These are phyloP conservation scores for Sweltsa coloradensis DNA, from an alignment of 1,140 invertebrate species.

Conservation along the genomic window DNA sequence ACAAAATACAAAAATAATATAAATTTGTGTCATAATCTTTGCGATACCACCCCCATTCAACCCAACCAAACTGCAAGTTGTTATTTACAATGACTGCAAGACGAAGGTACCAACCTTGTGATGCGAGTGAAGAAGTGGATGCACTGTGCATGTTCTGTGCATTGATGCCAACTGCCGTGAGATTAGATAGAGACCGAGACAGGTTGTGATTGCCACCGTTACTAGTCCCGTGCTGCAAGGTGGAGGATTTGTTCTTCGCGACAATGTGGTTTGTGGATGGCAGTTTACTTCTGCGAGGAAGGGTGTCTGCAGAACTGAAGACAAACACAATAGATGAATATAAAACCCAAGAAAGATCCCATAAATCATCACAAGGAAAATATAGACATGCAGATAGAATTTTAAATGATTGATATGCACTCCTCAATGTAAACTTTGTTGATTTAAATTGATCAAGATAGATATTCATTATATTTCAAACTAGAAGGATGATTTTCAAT, in stretches of 20 bases:
- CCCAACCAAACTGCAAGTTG: no score
- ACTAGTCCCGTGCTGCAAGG: not conserved
- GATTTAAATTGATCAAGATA: not conserved
- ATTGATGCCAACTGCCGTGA: slow-evolving; percentile 15
- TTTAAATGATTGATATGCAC: not conserved
- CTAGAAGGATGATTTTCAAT: not conserved
- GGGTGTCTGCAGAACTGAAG: slow-evolving; percentile 18
- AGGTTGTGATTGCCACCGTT: slow-evolving; percentile 9
- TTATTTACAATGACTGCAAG: no score
- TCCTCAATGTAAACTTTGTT: not conserved
- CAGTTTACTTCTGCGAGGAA: slow-evolving; percentile 21
- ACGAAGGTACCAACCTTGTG: not conserved
- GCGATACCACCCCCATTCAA: no score
- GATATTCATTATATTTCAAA: not conserved
- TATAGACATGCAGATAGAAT: no score
- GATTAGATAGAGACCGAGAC: slow-evolving; percentile 22
- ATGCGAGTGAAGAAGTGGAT: slow-evolving; percentile 3
- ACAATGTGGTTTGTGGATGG: slow-evolving; percentile 1
- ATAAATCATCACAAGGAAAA: not conserved
- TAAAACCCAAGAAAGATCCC: not conserved
- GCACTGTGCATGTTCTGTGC: not conserved
- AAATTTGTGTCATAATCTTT: not conserved
- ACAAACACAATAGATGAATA: not conserved
- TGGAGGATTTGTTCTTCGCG: no score
- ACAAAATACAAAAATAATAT: not conserved